Evolutionary conservation across 2,888 invertebrate genomes (phyloP), one percentile per base, ranked within the genome.

Genomic region (Andrena bicolor): DNA sequence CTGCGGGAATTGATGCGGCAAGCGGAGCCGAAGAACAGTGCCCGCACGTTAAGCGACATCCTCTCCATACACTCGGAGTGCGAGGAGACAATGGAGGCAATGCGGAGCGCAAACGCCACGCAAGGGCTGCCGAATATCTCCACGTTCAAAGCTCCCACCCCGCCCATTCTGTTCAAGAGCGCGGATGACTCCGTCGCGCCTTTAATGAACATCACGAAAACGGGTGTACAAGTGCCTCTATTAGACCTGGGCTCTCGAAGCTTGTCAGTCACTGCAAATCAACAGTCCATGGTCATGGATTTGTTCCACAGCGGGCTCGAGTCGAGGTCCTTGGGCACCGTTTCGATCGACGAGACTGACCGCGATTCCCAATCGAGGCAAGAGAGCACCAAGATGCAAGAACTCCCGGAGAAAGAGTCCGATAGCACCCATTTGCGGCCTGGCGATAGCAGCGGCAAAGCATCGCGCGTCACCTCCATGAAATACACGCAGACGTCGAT

Each of bases 21-120:
- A 30, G 76, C 85, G 7, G 96, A 95, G 28, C 91, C 94, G 0
- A 96, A 96, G 92, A 95, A 95, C 73, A 96, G 96, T 65, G 97
- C 96, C 0, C 95, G 97, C 56, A 97, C 97, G 0, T 94, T 97
- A 5, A 96, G 96, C 90, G 97, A 97, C 87, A 96, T 97, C 77
- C 95, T 97, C 0, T 97, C 97, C 0, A 96, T 97, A 91, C 88
- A 94, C 69, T 96, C 97, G 0, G 97, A 97, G 86, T 96, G 95
- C 80, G 96, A 96, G 82, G 96, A 96, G 86, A 95, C 89, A 2
- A 82, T 88, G 0, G 94, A 93, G 60, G 90, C 91, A 0, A 89
- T 93, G 23, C 85, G 94, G 51, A 91, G 89, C 10, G 76, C 78
- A 0, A 91, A 94, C 82, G 80, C 80, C 0, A 90, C 89, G 0